phyloP scores from a whole-genome alignment of 1,140 invertebrate genomes.

The Drosophila athabasca region DNA sequence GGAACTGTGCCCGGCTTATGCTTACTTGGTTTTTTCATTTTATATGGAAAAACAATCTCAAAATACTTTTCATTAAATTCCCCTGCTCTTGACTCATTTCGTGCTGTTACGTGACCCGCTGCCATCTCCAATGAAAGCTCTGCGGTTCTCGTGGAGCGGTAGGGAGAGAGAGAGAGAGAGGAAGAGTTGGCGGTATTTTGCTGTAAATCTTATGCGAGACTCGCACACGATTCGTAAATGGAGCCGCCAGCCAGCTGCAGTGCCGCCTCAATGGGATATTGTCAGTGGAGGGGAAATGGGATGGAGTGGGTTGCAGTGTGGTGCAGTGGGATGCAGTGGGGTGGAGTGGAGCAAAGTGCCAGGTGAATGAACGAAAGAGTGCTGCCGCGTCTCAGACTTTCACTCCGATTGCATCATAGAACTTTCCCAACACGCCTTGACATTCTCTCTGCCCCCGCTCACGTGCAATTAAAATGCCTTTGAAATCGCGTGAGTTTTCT shows the following conservation, averaged over 20 bases:
- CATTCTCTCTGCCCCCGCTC: conserved; percentile 37
- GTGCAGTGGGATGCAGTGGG: not conserved
- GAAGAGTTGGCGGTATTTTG: no score
- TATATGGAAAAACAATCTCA: no score
- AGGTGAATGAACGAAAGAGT: conserved; percentile 46
- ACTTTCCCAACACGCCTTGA: conserved; percentile 56
- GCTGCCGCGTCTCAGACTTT: conserved; percentile 44
- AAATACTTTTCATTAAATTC: no score
- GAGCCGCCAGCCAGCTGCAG: conserved; percentile 27
- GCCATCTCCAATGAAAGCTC: not conserved
- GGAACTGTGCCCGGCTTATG: no score
- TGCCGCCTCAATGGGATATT: not conserved
- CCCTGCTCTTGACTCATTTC: no score
- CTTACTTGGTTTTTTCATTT: no score
- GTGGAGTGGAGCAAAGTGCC: not conserved
- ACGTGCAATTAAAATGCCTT: conserved; percentile 75
- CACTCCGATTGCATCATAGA: conserved; percentile 43
- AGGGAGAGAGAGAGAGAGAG: not conserved
- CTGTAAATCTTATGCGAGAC: conserved; percentile 22
- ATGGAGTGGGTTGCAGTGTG: not conserved
- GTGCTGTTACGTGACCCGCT: no score
- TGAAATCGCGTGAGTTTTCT: conserved; percentile 53
- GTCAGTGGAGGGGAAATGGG: conserved; percentile 5
- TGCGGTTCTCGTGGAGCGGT: conserved; percentile 7
- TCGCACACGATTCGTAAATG: conserved; percentile 25